phyloP scores from a whole-genome alignment of 30 jellyfish, hydroid and myxozoan genomes.

The Nemopilema nomurai region DNA sequence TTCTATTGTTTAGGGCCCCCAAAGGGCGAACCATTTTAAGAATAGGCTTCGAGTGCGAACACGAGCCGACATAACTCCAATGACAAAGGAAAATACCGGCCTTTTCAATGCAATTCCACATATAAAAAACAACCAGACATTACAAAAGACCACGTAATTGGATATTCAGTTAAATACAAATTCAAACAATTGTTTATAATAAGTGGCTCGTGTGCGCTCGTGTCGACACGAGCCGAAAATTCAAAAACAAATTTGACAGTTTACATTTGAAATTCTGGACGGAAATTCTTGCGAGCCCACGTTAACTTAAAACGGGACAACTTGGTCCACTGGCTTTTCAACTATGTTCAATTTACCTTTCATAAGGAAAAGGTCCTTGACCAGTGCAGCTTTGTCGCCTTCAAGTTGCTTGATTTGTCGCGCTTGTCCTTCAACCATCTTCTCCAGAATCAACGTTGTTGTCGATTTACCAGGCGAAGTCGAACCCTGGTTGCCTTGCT shows the following conservation, averaged over 20 bases:
- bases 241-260: background rate
- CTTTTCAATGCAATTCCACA: too few relatives aligned
- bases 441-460: conserved; percentile 31
- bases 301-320: conserved; percentile 39
- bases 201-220: background rate
- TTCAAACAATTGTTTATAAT: background rate
- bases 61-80: too few relatives aligned
- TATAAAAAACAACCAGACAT: too few relatives aligned
- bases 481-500: background rate
- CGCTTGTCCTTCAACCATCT: conserved; percentile 42
- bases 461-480: conserved; percentile 18
- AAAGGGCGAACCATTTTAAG: too few relatives aligned
- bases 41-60: too few relatives aligned
- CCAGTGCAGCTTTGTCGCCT: conserved; percentile 40
- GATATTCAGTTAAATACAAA: background rate
- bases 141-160: too few relatives aligned
- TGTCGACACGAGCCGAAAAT: background rate
- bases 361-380: conserved; percentile 44
- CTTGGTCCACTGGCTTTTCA: conserved; percentile 48
- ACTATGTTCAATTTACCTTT: conserved; percentile 45
- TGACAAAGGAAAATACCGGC: too few relatives aligned
- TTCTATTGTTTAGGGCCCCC: too few relatives aligned
- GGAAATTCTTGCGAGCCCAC: background rate
- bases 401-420: conserved; percentile 45
- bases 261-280: background rate